Base-by-base conservation (phyloP, 2,113 vertebrate genomes). In the Chitala chitala region DNA sequence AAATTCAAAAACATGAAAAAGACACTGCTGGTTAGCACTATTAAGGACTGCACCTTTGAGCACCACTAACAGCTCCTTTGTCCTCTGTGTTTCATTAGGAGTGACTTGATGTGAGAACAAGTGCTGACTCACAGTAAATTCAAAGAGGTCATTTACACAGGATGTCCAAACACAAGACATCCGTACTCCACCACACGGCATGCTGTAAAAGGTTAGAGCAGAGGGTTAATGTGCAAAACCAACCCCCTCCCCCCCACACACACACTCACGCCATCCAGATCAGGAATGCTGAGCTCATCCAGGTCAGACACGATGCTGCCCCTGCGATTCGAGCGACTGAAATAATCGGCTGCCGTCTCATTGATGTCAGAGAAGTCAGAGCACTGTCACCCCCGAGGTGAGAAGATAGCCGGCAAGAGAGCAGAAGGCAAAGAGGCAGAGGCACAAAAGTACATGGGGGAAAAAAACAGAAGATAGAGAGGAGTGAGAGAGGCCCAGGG, bases 281-380 rank as follows among this genome's bases (percentile, higher is more conserved):
- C 92, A 61, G 93, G 92, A 84, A 90, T 88, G 80, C 90, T 87
- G 88, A 89, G 79, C 80, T 94, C 94, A 78, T 95, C 95, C 75
- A 93, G 83, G 86, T 97, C 92, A 0, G 95, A 98, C 82, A 97
- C 92, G 78, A 96, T 78, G 40, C 96, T 98, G 84, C 95, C 95
- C 83, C 94, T 93, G 81, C 89, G 92, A 87, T 86, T 94, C 82
- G 93, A 93, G 80, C 92, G 93, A 81, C 96, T 94, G 69, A 98
- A 98, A 92, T 94, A 98, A 84, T 98, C 96, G 59, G 97, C 97
- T 12, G 94, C 89, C 68, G 93, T 95, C 85, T 94, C 95, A 79
- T 91, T 96, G 81, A 88, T 88, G 85, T 90, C 89, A 78, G 91
- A 94, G 91, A 96, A 92, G 85, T 89, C 90, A 85, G 89, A 94